phyloP scores from a whole-genome alignment of 2,888 invertebrate genomes.

The Calameuta filiformis region DNA sequence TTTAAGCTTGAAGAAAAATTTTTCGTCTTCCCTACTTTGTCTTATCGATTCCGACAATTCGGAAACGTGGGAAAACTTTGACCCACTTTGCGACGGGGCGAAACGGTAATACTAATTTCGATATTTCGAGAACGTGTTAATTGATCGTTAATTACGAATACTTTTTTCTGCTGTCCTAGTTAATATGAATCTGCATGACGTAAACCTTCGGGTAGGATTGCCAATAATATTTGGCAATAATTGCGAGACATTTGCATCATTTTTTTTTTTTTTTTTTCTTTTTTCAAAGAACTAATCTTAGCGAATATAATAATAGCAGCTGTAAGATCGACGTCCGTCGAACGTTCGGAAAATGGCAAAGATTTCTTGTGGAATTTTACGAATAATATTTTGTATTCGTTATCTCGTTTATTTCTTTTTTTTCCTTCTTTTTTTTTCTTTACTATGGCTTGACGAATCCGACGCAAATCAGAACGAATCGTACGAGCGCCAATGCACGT shows the following conservation, averaged over 20 bases:
- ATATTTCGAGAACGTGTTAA: background rate
- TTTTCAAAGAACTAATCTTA: background rate
- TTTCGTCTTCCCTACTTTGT: no score
- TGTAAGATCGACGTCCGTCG: background rate
- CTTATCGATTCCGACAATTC: background rate
- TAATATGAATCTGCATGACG: background rate
- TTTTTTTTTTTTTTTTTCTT: background rate
- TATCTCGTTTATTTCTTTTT: background rate
- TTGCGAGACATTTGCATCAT: background rate
- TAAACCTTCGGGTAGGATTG: background rate
- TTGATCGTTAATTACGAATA: background rate
- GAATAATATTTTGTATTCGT: background rate
- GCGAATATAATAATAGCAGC: background rate
- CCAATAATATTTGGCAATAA: slow-evolving; percentile 2
- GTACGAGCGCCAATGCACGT: slow-evolving; percentile 3
- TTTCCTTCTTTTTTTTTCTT: background rate
- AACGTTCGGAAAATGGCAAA: background rate
- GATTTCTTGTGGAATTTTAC: background rate
- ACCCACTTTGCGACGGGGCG: background rate
- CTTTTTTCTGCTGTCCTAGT: background rate
- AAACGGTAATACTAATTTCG: background rate
- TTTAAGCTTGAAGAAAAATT: background rate
- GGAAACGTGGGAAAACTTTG: background rate
- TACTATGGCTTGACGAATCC: background rate
- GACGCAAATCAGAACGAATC: background rate